Percentiles rank a stretch among this genome's conserved stretches.
Evolutionary conservation across 1,140 invertebrate species (phyloP).

Genomic region (Cotesia glomerata): DNA sequence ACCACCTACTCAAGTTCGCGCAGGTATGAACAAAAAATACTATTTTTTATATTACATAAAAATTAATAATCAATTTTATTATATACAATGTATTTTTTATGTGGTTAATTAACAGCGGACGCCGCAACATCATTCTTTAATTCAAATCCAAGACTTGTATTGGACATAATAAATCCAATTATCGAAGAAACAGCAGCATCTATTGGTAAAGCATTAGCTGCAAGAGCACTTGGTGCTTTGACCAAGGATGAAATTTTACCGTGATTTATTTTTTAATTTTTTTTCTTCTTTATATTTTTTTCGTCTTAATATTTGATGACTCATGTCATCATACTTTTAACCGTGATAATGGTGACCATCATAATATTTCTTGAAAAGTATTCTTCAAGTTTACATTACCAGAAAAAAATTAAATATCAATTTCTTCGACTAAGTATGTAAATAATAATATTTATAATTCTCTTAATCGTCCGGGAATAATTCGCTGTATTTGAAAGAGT

Average conservation of each 20-base stretch:
- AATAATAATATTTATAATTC: background rate
- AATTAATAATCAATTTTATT: background rate
- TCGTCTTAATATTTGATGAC: background rate
- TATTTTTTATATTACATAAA: background rate
- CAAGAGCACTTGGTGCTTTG: constrained; percentile 66
- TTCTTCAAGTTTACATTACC: background rate
- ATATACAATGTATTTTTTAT: constrained; percentile 4
- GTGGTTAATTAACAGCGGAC: constrained; percentile 61
- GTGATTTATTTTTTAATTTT: constrained; percentile 25
- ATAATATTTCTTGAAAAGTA: background rate
- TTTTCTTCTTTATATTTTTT: background rate
- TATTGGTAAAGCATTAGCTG: constrained; percentile 66
- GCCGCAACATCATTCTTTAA: constrained; percentile 73
- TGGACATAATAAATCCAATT: constrained; percentile 75
- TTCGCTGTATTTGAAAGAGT: constrained; percentile 73
- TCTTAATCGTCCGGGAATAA: constrained; percentile 66
- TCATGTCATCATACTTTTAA: background rate
- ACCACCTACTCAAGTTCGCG: constrained; percentile 54
- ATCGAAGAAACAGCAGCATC: constrained; percentile 72
- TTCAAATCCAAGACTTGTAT: constrained; percentile 70
- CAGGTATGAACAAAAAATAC: constrained; percentile 50
- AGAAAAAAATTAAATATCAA: background rate
- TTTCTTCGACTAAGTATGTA: background rate
- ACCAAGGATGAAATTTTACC: constrained; percentile 67
- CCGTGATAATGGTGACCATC: background rate